Evolutionary conservation across 23 tunicate species (phyloP).

Genomic region (Ascidia mentula): DNA sequence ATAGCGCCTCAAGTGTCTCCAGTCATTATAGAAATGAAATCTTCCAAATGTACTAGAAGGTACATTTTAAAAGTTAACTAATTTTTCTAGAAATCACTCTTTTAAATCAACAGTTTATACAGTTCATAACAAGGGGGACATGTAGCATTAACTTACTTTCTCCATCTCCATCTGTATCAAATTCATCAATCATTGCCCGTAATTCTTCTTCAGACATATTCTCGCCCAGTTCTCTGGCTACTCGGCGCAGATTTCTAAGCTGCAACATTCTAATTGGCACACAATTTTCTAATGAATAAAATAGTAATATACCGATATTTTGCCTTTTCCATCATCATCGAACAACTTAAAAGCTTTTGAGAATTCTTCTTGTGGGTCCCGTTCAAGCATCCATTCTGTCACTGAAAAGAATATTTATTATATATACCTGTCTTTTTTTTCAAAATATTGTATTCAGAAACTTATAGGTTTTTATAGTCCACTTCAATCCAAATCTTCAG

Average conservation of each 20-base stretch:
- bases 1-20: constrained; percentile 69
- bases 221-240: constrained; percentile 92
- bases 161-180: constrained; percentile 96
- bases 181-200: constrained; percentile 96
- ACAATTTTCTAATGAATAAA: background rate
- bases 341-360: constrained; percentile 90
- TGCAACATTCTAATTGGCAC: background rate
- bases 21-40: constrained; percentile 88
- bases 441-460: background rate
- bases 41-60: constrained; percentile 73
- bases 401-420: constrained; percentile 32
- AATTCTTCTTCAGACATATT: constrained; percentile 94
- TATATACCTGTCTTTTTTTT: background rate
- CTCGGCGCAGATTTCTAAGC: constrained; percentile 88
- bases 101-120: background rate
- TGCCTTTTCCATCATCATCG: constrained; percentile 97
- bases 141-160: constrained; percentile 65
- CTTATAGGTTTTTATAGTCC: background rate
- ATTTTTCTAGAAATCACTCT: background rate
- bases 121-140: too few relatives aligned
- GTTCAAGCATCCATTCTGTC: constrained; percentile 86
- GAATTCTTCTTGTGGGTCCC: constrained; percentile 94
- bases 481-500: too few relatives aligned
- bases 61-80: background rate
- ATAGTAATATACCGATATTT: constrained; percentile 61